Percentiles rank a stretch among this genome's conserved stretches.
phyloP scores from a whole-genome alignment of 1,140 invertebrate genomes.

The Papilio polyxenes region DNA sequence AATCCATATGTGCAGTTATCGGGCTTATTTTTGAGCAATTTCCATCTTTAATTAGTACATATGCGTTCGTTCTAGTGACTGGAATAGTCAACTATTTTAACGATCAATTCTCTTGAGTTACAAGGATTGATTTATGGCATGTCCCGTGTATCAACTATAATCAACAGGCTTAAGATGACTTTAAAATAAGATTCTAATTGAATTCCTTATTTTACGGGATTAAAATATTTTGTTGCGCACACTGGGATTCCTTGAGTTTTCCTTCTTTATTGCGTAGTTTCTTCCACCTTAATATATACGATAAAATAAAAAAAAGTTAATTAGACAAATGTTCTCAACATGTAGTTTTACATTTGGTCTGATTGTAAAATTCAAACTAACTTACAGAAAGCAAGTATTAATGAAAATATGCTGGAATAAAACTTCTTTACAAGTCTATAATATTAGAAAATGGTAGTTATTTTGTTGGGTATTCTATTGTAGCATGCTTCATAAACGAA shows the following conservation, averaged over 20 bases:
- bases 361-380: not conserved
- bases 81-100: not conserved
- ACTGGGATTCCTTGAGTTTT: not conserved
- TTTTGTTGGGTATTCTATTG: too few species aligned
- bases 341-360: too few species aligned
- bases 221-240: not conserved
- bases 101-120: slow-evolving; percentile 3
- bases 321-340: too few species aligned
- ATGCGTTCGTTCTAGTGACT: not conserved
- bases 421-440: not conserved
- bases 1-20: not conserved
- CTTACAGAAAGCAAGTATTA: too few species aligned
- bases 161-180: not conserved
- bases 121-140: slow-evolving; percentile 3
- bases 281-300: not conserved
- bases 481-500: not conserved
- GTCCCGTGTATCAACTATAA: slow-evolving; percentile 1
- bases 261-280: not conserved
- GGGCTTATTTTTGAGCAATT: not conserved
- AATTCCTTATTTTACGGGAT: not conserved
- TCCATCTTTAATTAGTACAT: slow-evolving; percentile 3
- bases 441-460: not conserved
- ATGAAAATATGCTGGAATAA: not conserved
- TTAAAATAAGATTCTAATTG: not conserved
- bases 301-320: too few species aligned